A percentile compares a stretch with the other conserved stretches of the same genome.
phyloP scores from a whole-genome alignment of 2,888 invertebrate species.

The Toxonevra muliebris region DNA sequence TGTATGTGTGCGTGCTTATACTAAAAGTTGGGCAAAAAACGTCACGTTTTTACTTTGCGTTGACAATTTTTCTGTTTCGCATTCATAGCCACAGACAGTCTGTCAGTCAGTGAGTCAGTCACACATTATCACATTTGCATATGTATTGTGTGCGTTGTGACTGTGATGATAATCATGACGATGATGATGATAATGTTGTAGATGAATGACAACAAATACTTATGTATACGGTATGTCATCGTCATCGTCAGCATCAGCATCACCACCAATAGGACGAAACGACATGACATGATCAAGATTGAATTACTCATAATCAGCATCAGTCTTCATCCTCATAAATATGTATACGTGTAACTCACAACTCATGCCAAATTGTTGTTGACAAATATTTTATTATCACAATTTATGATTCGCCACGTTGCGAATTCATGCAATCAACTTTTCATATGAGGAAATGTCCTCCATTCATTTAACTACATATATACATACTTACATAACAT shows the following conservation, averaged over 20 bases:
- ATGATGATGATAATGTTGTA: constrained; percentile 28
- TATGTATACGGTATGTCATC: constrained; percentile 20
- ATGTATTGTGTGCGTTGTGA: constrained; percentile 23
- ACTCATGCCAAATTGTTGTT: neutral
- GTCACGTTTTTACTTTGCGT: neutral
- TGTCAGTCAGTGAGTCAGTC: neutral
- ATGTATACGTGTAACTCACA: neutral
- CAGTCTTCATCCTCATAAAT: neutral
- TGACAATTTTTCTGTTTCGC: neutral
- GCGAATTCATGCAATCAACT: neutral
- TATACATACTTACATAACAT: neutral
- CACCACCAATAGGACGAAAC: constrained; percentile 2
- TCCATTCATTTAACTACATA: neutral
- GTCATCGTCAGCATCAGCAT: neutral
- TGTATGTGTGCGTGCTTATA: neutral
- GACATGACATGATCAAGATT: constrained; percentile 52
- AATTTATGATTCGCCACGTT: constrained; percentile 5
- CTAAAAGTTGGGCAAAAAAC: neutral
- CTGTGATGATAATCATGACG: constrained; percentile 41
- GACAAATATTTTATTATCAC: constrained; percentile 1
- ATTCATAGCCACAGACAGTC: neutral
- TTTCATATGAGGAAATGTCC: neutral
- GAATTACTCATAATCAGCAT: constrained; percentile 44
- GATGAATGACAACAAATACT: no score
- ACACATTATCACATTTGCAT: constrained; percentile 36